Evolutionary conservation across 2,888 invertebrate species (phyloP).

Genomic region (Hirtodrosophila confusa): DNA sequence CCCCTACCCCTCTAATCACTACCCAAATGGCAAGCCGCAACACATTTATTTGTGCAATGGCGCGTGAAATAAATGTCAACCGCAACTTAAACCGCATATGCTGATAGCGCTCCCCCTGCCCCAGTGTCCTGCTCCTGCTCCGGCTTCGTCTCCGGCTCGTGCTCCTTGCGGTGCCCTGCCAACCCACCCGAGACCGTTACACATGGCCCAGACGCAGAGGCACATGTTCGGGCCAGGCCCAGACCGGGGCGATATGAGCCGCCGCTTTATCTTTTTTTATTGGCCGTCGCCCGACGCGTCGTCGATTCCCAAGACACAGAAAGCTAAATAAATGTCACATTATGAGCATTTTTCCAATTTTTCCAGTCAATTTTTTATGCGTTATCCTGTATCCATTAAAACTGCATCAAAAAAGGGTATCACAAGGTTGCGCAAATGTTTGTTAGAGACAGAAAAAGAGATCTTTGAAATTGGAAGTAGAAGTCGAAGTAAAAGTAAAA

Average conservation of each 20-base stretch:
- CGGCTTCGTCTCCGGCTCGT: background rate
- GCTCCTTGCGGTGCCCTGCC: conserved; percentile 12
- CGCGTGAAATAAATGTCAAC: conserved; percentile 78
- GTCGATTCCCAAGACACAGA: conserved; percentile 39
- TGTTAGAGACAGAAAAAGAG: too few relatives aligned
- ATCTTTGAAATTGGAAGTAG: too few relatives aligned
- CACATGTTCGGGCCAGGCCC: conserved; percentile 28
- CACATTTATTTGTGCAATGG: conserved; percentile 80
- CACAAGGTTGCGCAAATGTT: too few relatives aligned
- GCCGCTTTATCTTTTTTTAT: conserved; percentile 73
- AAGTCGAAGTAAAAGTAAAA: too few relatives aligned
- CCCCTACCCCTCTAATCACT: conserved; percentile 34
- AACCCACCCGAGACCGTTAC: conserved; percentile 49
- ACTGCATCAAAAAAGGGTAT: too few relatives aligned
- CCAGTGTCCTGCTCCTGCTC: background rate
- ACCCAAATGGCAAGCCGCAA: conserved; percentile 62
- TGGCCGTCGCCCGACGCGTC: conserved; percentile 35
- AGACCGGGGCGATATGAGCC: conserved; percentile 36
- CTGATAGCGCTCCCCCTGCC: conserved; percentile 56
- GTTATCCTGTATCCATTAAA: background rate
- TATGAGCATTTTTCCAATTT: conserved; percentile 49
- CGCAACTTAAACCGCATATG: conserved; percentile 79
- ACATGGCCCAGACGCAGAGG: conserved; percentile 43
- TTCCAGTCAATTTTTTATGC: conserved; percentile 53
- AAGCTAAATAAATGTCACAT: conserved; percentile 48